These are phyloP conservation scores for Stichodactyla mertensii DNA, from an alignment of 64 coral and sea anemone genomes.

Conservation along the genomic window DNA sequence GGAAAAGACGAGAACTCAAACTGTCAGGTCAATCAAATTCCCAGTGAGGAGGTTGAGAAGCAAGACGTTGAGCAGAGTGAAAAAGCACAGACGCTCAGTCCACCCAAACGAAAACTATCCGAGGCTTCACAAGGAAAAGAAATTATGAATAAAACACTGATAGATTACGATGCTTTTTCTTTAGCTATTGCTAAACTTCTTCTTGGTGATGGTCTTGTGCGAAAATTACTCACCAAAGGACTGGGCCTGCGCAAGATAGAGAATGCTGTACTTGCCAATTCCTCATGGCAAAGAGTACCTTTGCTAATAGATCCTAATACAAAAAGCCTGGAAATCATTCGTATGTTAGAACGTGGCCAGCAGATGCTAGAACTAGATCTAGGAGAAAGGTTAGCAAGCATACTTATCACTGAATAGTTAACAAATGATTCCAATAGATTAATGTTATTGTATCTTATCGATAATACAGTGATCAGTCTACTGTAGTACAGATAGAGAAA, in stretches of 20 bases:
- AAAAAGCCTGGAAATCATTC: slow-evolving; percentile 74
- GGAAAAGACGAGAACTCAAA: slow-evolving; percentile 13
- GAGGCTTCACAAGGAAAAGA: slow-evolving; percentile 14
- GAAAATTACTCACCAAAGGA: slow-evolving; percentile 76
- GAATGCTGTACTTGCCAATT: slow-evolving; percentile 68
- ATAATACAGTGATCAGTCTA: slow-evolving; percentile 58
- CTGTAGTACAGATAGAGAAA: slow-evolving; percentile 83
- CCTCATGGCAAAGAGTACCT: slow-evolving; percentile 83
- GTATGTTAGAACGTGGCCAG: slow-evolving; percentile 56
- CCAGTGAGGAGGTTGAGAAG: slow-evolving; percentile 22
- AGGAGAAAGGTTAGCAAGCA: slow-evolving; percentile 66
- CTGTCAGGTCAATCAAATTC: background rate
- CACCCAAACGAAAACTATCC: background rate
- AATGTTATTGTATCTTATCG: background rate
- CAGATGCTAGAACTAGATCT: slow-evolving; percentile 85
- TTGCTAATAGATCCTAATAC: slow-evolving; percentile 82
- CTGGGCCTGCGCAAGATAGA: slow-evolving; percentile 84
- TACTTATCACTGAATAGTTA: background rate
- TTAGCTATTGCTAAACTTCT: slow-evolving; percentile 76
- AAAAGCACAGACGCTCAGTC: background rate
- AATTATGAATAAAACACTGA: slow-evolving; percentile 38
- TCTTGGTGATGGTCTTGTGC: slow-evolving; percentile 69
- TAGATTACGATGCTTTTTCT: slow-evolving; percentile 73
- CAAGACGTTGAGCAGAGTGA: slow-evolving; percentile 38
- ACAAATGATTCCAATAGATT: too few species aligned